Conservation (phyloP, 2,113 vertebrate species). For the Cettia cetti region DNA sequence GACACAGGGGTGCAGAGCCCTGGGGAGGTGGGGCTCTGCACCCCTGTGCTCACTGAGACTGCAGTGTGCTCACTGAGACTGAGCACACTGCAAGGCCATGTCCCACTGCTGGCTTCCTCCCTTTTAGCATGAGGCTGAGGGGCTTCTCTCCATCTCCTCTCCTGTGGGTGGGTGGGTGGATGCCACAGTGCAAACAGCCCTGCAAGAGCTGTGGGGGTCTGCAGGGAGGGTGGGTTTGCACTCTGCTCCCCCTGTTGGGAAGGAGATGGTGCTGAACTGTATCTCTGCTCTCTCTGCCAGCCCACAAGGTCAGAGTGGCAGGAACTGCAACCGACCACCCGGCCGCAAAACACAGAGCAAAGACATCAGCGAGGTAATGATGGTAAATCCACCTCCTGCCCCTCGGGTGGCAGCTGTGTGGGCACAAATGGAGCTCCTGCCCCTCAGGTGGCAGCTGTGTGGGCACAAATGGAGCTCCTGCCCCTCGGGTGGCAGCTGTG, state of each 20-base stretch:
- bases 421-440: neutral
- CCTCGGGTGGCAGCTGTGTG: neutral
- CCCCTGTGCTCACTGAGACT: no score
- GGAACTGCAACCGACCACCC: neutral
- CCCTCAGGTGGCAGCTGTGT: neutral
- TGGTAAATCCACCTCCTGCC: neutral
- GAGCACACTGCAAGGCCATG: neutral
- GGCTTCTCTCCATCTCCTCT: accelerated
- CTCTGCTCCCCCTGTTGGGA: neutral
- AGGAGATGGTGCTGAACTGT: neutral
- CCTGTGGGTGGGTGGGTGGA: neutral
- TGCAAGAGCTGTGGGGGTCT: neutral
- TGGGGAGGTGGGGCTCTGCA: neutral
- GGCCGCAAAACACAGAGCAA: neutral
- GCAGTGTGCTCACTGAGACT: no score
- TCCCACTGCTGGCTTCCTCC: neutral
- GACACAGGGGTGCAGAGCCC: neutral
- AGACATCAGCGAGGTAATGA: neutral
- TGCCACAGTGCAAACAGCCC: neutral
- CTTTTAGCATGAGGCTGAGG: neutral
- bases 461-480: neutral
- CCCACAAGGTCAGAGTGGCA: neutral
- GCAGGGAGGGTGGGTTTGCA: neutral
- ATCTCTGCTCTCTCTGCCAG: neutral
- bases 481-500: neutral